These are phyloP conservation scores for Pangasius larnaudii DNA, from an alignment of 2,797 vertebrate species.

Conservation along the genomic window DNA sequence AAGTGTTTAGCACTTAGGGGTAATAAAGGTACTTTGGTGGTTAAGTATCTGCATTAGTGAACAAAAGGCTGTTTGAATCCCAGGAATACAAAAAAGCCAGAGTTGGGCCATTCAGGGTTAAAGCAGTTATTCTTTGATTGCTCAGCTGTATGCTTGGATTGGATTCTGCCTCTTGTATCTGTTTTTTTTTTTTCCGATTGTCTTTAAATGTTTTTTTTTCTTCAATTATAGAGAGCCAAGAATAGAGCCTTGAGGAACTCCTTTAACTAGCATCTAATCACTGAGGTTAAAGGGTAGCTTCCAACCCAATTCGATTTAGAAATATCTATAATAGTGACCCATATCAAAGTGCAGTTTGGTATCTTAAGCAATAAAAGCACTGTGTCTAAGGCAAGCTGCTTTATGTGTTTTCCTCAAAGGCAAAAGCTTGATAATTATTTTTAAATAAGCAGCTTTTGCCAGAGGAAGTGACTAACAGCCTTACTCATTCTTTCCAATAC, in stretches of 20 bases:
- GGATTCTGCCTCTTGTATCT: not conserved
- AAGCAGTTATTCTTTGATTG: not conserved
- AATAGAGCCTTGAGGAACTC: not conserved
- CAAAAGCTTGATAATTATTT: not conserved
- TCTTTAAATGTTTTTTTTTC: not conserved
- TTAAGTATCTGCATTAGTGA: not conserved
- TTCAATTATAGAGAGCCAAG: not conserved
- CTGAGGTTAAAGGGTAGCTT: not conserved
- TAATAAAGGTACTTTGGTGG: not conserved
- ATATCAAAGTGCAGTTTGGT: not conserved
- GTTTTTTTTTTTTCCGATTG: not conserved
- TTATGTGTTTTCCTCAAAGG: not conserved
- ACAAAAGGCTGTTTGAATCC: not conserved
- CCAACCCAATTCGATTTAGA: not conserved
- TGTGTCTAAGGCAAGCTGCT: not conserved
- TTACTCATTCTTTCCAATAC: conserved; percentile 48
- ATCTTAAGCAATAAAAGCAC: not conserved
- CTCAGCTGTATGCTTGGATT: not conserved
- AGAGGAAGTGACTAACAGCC: conserved; percentile 69
- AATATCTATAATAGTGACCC: not conserved
- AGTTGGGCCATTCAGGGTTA: not conserved
- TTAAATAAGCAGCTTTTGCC: not conserved
- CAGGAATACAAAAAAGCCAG: not conserved
- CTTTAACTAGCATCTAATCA: not conserved
- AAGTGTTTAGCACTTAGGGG: not conserved